Evolutionary conservation across 2,113 vertebrate species (phyloP), one percentile per base, ranked within the genome.

Genomic region (Pachypanchax playfairii): DNA sequence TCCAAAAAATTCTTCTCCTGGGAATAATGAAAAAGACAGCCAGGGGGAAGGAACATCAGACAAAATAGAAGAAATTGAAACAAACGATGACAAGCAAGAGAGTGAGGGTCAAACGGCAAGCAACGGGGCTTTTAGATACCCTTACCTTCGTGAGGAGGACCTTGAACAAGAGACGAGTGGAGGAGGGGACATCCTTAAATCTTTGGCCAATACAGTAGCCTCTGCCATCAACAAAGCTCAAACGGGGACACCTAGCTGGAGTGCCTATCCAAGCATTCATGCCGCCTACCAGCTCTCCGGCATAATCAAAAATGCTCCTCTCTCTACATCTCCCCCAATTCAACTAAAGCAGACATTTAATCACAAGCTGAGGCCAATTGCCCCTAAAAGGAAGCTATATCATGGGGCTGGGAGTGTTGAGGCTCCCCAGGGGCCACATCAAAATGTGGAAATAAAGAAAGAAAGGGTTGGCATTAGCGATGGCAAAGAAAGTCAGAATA

Each of bases 271-370:
- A 15, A 99, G 97, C 88, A 99, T 99, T 75, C 97, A 99, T 0
- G 97, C 97, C 0, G 97, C 97, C 73, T 99, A 99, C 85, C 97
- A 99, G 87, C 94, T 99, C 77, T 95, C 97, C 0, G 96, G 96
- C 64, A 91, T 93, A 77, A 89, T 94, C 84, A 98, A 96, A 80
- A 93, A 91, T 0, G 65, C 94, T 17, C 88, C 91, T 17, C 84
- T 92, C 39, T 85, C 94, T 56, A 91, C 91, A 0, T 94, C 96
- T 38, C 94, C 96, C 58, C 93, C 94, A 0, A 70, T 96, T 62
- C 95, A 96, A 69, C 92, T 98, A 25, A 93, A 96, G 64, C 96
- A 95, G 26, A 93, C 93, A 1, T 94, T 97, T 70, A 90, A 94
- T 87, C 95, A 94, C 70, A 98, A 96, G 83, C 38, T 98, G 77